Percentiles rank a stretch among this genome's conserved stretches.
Conservation (phyloP, 2,888 invertebrate genomes). For the Oeneis ivallda region DNA sequence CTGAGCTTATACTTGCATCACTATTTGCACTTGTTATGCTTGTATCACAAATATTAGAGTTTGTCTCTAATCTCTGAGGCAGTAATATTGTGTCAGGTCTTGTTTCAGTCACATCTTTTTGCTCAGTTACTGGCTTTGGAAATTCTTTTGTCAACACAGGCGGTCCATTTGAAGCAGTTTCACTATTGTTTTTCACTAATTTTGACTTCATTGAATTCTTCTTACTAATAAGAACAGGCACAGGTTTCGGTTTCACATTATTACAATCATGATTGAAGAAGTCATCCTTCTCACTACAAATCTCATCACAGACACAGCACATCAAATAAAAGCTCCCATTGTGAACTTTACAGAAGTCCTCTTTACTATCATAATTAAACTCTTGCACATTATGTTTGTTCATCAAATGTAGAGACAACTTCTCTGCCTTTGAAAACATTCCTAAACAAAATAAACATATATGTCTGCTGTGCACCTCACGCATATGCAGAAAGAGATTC, state of each 20-base stretch:
- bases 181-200: slow-evolving; percentile 55
- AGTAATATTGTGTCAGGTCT: slow-evolving; percentile 56
- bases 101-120: slow-evolving; percentile 56
- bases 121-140: slow-evolving; percentile 52
- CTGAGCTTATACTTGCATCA: slow-evolving; percentile 60
- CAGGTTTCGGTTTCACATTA: slow-evolving; percentile 74
- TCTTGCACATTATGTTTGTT: slow-evolving; percentile 90
- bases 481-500: slow-evolving; percentile 92
- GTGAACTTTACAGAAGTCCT: slow-evolving; percentile 85
- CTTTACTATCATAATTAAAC: slow-evolving; percentile 84
- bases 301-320: slow-evolving; percentile 90
- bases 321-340: slow-evolving; percentile 87
- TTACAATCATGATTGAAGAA: slow-evolving; percentile 88
- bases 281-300: slow-evolving; percentile 88
- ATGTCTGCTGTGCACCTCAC: slow-evolving; percentile 89
- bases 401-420: slow-evolving; percentile 88
- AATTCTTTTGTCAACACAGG: slow-evolving; percentile 52
- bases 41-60: slow-evolving; percentile 50
- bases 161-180: slow-evolving; percentile 60
- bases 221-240: slow-evolving; percentile 75
- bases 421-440: slow-evolving; percentile 90
- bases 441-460: slow-evolving; percentile 92
- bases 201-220: slow-evolving; percentile 68
- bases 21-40: slow-evolving; percentile 44
- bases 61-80: slow-evolving; percentile 44